Base-by-base conservation (phyloP, 2,888 invertebrate genomes). In the Pollenia griseotomentosa region DNA sequence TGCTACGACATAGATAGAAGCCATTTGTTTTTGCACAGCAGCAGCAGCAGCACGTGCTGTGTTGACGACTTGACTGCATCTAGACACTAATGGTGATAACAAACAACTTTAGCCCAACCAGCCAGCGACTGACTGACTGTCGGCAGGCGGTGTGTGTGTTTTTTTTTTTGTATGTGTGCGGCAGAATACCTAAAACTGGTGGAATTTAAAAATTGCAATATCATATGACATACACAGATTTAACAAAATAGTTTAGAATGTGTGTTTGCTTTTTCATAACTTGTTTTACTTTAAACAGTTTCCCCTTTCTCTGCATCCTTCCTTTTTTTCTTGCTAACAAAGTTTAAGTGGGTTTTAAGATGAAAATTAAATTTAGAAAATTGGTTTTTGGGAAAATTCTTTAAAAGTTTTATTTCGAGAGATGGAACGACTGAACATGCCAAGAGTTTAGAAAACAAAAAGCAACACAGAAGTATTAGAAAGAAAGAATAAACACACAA, bases 301-400 rank as follows among this genome's bases (percentile, higher is more conserved):
- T 71, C 33, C 33, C 63, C 40, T 23, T 46, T 16, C 12, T 10
- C 2, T 6, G 2, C n/a, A 46, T 63, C 16, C 74, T 74, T 48
- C 40, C 55, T 61, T 59, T 68, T 46, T 65, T 48, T 75, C 51
- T 19, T 51, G 53, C 7, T 48, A 23, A 68, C 66, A 80, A 79
- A 86, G 83, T 86, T 83, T 86, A 86, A 83, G 83, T 86, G 86
- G 86, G 83, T 86, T 83, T 33, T 83, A 86, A 80, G 75, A 86
- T 71, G 83, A 83, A 86, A 86, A 86, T 86, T 86, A 83, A 86
- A 86, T 86, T 86, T 86, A 74, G 81, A 77, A 83, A 86, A 83
- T 86, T 86, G 70, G 74, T 86, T 79, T 78, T 82, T 73, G 40
- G 14, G 6, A 55, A 83, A 74, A 63, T 57, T 85, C 63, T 80